A percentile compares a stretch with the other conserved stretches of the same genome.
Evolutionary conservation across 2,797 vertebrate species (phyloP).

Genomic region (Tympanoctomys barrerae): DNA sequence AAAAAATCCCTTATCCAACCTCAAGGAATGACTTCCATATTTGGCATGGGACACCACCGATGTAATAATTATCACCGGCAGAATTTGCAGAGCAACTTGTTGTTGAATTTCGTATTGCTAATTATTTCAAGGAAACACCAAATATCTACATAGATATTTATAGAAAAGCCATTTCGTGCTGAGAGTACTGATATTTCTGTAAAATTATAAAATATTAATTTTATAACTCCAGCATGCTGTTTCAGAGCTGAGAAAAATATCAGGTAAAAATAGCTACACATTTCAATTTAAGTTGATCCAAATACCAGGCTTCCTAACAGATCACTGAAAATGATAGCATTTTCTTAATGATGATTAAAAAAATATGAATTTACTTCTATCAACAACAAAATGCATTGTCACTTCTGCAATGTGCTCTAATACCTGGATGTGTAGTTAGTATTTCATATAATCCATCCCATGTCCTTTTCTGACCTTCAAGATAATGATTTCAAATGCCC

Average conservation of each 20-base stretch:
- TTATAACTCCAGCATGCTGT: background rate
- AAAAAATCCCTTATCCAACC: slow-evolving; percentile 48
- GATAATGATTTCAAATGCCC: slow-evolving; percentile 62
- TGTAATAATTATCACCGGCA: background rate
- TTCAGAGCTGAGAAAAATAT: slow-evolving; percentile 33
- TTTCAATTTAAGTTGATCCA: slow-evolving; percentile 36
- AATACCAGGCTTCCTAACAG: slow-evolving; percentile 3
- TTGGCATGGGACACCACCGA: background rate
- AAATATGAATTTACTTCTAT: background rate
- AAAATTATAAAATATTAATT: background rate
- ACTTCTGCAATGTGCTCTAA: slow-evolving; percentile 40
- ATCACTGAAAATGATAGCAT: background rate
- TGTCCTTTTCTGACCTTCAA: slow-evolving; percentile 71
- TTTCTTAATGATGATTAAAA: slow-evolving; percentile 19
- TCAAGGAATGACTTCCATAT: slow-evolving; percentile 19
- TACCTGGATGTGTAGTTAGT: slow-evolving; percentile 59
- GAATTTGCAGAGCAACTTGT: slow-evolving; percentile 22
- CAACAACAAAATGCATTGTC: slow-evolving; percentile 17
- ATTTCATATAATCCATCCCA: slow-evolving; percentile 56
- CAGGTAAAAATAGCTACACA: slow-evolving; percentile 40
- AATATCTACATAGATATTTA: background rate
- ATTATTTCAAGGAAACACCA: slow-evolving; percentile 7
- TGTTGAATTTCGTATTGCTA: slow-evolving; percentile 59
- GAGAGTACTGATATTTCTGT: background rate
- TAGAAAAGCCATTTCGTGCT: background rate